Base-by-base conservation (phyloP, 2,888 invertebrate genomes). In the Campopleginae sp. region DNA sequence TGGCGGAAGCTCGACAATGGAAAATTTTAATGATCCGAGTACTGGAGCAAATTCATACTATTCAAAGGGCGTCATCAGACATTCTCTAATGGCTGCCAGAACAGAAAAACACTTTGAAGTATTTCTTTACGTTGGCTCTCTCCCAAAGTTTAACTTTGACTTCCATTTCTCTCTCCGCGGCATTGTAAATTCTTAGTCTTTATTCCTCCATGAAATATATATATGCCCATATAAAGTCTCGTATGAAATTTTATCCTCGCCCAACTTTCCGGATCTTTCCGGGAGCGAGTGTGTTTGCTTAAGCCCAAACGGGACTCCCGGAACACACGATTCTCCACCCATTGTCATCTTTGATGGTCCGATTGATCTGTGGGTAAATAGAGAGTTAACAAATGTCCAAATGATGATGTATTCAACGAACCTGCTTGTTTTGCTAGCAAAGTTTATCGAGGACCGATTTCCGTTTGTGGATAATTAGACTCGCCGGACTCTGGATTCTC, bases 371-470 rank as follows among this genome's bases (percentile, higher is more conserved):
- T 14, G 46, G 14, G 6, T 46, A 27, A 38, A 46, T 27, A 19
- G 27, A 42, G 19, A 42, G 42, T 42, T 38, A 66, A 70, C 70
- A 70, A 44, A 33, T 46, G 23, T 46, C 70, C 14, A 46, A 78
- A 48, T 70, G 58, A 70, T 51, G 33, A 44, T 33, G 23, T 33
- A n/a, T 19, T 66, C 33, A 68, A 31, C 68, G 77, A 68, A 27
- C 31, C 48, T 68, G 27, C 42, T 70, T 61, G 78, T 78, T 78
- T 78, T 46, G 44, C 58, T 68, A 68, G 44, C 77, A 77, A 68
- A 78, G 68, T 70, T 78, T 70, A 58, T 78, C 78, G 70, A 78
- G 78, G 46, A 78, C 70, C 78, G 68, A 78, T 78, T 70, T 78
- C 78, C 78, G 61, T 61, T 19, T 33, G 46, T 23, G 54, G 78